Percentiles rank a stretch among this genome's conserved stretches.
These are phyloP conservation scores for Pycnonotus jocosus DNA, from an alignment of 2,113 vertebrate genomes.

Conservation along the genomic window DNA sequence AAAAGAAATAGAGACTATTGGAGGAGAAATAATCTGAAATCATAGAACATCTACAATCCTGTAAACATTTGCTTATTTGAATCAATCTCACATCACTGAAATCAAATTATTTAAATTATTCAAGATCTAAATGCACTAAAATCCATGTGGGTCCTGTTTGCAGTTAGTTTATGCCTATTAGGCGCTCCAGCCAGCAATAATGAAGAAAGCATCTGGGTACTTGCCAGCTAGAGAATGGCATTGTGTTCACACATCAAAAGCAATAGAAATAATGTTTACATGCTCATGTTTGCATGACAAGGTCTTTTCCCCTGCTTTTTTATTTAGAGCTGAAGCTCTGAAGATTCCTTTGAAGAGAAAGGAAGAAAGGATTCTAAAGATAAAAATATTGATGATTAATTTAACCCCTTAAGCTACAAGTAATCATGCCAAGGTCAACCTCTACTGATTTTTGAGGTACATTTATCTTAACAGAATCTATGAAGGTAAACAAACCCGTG, in stretches of 20 bases:
- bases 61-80: constrained; percentile 62
- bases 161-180: constrained; percentile 64
- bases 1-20: background rate
- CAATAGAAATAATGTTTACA: constrained; percentile 32
- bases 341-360: constrained; percentile 30
- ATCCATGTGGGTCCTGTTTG: constrained; percentile 52
- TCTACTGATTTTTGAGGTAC: background rate
- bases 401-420: background rate
- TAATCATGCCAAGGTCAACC: background rate
- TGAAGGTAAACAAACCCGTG: background rate
- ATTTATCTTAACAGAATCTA: background rate
- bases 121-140: constrained; percentile 63
- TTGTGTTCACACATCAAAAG: constrained; percentile 56
- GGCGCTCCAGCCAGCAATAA: constrained; percentile 43
- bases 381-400: background rate
- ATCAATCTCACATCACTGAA: constrained; percentile 25
- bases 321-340: background rate
- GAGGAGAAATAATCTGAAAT: background rate
- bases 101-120: constrained; percentile 75
- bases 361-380: background rate
- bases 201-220: constrained; percentile 43
- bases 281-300: background rate
- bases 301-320: background rate
- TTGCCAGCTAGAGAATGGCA: constrained; percentile 43
- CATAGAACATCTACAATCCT: background rate